Evolutionary conservation across 92 coral and sea anemone genomes (phyloP).

Genomic region (Pocillopora grandis): DNA sequence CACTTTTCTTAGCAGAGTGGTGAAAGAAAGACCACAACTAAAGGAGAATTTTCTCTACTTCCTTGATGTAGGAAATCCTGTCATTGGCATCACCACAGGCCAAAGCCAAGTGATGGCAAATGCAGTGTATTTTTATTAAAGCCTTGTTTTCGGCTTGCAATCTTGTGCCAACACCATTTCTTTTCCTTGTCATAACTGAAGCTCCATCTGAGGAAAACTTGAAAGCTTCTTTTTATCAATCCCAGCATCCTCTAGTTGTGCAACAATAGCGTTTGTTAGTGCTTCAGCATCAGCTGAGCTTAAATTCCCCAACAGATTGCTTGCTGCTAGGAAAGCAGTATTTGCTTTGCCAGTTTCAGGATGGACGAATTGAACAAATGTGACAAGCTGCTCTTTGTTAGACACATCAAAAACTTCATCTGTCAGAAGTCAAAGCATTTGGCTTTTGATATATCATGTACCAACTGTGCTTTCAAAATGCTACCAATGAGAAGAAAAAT

Average conservation of each 20-base stretch:
- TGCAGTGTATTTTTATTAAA: slow-evolving; percentile 58
- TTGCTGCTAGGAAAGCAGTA: slow-evolving; percentile 46
- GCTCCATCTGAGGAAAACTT: slow-evolving; percentile 63
- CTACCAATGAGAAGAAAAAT: slow-evolving; percentile 66
- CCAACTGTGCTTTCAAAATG: slow-evolving; percentile 22
- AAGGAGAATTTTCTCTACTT: slow-evolving; percentile 54
- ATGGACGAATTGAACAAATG: slow-evolving; percentile 58
- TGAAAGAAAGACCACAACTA: slow-evolving; percentile 73
- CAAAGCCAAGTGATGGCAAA: slow-evolving; percentile 65
- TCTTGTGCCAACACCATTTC: slow-evolving; percentile 60
- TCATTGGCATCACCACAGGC: slow-evolving; percentile 77
- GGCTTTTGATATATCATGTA: slow-evolving; percentile 23
- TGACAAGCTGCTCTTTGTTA: slow-evolving; percentile 46
- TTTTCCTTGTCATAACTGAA: slow-evolving; percentile 60
- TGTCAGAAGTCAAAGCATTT: slow-evolving; percentile 55
- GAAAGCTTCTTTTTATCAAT: slow-evolving; percentile 47
- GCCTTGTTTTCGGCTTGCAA: slow-evolving; percentile 43
- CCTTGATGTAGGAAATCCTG: slow-evolving; percentile 47
- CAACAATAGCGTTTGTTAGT: slow-evolving; percentile 40
- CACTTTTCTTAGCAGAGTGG: slow-evolving; percentile 64
- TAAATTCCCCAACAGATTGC: slow-evolving; percentile 50
- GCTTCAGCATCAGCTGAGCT: slow-evolving; percentile 54
- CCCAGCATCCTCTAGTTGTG: slow-evolving; percentile 43
- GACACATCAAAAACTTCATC: slow-evolving; percentile 67
- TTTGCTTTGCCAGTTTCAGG: slow-evolving; percentile 51